Percentiles rank a stretch among this genome's conserved stretches.
Conservation (phyloP, 2,888 invertebrate genomes). For the Idaea biselata region DNA sequence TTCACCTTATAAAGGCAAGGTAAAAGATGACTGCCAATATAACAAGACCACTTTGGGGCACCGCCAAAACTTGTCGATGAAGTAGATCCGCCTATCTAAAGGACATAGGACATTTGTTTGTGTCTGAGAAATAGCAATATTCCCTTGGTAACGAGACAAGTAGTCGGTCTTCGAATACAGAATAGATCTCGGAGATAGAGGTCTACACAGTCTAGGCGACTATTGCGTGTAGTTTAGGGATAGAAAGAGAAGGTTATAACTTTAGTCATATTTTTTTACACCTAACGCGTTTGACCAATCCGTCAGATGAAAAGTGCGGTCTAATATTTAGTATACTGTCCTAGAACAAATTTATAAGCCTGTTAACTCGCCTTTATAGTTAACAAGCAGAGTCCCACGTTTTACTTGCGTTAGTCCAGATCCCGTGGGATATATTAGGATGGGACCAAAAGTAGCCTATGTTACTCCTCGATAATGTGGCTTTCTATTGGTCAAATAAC, state of each 20-base stretch:
- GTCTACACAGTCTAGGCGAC: constrained; percentile 7
- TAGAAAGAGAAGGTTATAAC: constrained; percentile 13
- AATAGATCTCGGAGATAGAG: constrained; percentile 42
- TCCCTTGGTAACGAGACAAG: constrained; percentile 61
- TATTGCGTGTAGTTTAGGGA: constrained; percentile 34
- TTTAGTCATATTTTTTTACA: too few species aligned
- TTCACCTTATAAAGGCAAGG: background rate
- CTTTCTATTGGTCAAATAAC: too few species aligned
- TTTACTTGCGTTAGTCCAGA: too few species aligned
- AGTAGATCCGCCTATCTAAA: constrained; percentile 25
- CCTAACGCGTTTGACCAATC: too few species aligned
- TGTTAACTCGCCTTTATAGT: too few species aligned
- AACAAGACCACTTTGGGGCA: background rate
- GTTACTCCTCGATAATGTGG: too few species aligned
- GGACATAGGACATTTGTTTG: constrained; percentile 45
- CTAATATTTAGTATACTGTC: too few species aligned
- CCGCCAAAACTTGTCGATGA: constrained; percentile 16
- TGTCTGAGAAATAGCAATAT: constrained; percentile 61
- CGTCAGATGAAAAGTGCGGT: too few species aligned
- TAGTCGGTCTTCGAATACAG: constrained; percentile 62
- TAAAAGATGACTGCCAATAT: background rate
- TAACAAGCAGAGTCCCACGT: too few species aligned
- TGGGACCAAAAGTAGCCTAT: too few species aligned
- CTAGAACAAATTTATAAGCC: too few species aligned
- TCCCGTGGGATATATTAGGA: too few species aligned